phyloP scores from a whole-genome alignment of 2,888 invertebrate species.

The Melanostoma scalare region DNA sequence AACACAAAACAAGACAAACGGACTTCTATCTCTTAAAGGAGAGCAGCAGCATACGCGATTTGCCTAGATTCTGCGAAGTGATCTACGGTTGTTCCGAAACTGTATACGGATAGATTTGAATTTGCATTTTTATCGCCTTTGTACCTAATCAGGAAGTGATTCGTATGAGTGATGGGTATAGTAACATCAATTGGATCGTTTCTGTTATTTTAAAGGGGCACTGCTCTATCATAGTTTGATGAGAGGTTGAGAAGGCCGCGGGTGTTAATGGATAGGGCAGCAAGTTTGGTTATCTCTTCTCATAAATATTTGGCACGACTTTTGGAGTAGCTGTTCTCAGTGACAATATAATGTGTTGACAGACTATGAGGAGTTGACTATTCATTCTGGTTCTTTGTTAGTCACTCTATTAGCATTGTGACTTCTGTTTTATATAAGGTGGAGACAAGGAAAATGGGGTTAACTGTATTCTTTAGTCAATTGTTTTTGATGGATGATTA shows the following conservation, averaged over 20 bases:
- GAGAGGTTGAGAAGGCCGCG: constrained; percentile 7
- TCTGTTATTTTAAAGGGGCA: background rate
- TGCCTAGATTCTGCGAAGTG: constrained; percentile 51
- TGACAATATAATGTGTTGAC: too few relatives aligned
- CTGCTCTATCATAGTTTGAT: constrained; percentile 12
- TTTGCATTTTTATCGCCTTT: constrained; percentile 68
- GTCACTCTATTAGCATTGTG: too few relatives aligned
- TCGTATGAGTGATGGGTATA: constrained; percentile 71
- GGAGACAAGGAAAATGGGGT: too few relatives aligned
- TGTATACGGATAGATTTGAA: constrained; percentile 52
- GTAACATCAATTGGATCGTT: constrained; percentile 58
- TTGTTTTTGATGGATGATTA: too few relatives aligned
- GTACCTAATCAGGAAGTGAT: constrained; percentile 72
- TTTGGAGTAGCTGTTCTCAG: background rate
- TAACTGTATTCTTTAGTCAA: too few relatives aligned
- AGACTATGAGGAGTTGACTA: too few relatives aligned
- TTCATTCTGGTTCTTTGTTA: too few relatives aligned
- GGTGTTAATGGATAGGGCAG: constrained; percentile 7
- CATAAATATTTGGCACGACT: constrained; percentile 35
- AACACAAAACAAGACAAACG: constrained; percentile 31
- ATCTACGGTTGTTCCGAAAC: constrained; percentile 65
- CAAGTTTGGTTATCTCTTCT: constrained; percentile 17
- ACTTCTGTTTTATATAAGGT: too few relatives aligned
- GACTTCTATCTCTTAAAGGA: constrained; percentile 47
- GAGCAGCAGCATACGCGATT: background rate